Conservation (phyloP, 1,140 invertebrate genomes). For the Lucilia sericata region DNA sequence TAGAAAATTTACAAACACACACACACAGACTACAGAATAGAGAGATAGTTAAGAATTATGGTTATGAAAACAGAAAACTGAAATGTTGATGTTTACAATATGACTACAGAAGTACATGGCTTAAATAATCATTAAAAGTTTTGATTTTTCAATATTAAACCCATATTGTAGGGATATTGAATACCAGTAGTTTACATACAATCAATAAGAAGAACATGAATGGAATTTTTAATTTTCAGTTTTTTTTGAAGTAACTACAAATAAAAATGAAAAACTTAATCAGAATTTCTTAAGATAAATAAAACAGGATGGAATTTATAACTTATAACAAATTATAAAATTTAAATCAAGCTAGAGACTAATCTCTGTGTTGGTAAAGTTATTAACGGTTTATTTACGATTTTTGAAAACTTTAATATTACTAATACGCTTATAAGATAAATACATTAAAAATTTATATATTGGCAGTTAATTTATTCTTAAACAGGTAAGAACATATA, state of each 20-base stretch:
- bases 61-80: not conserved
- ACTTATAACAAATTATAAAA: not conserved
- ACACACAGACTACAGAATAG: not conserved
- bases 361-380: too few relatives aligned
- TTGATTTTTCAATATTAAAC: constrained; percentile 20
- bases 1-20: not conserved
- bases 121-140: constrained; percentile 19
- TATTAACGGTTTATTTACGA: too few relatives aligned
- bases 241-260: not conserved
- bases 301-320: not conserved
- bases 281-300: not conserved
- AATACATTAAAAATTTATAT: too few relatives aligned
- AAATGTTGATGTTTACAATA: constrained; percentile 18
- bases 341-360: too few relatives aligned
- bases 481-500: too few relatives aligned
- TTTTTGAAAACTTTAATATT: too few relatives aligned
- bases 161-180: not conserved
- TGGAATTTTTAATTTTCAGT: not conserved
- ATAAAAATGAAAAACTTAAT: not conserved
- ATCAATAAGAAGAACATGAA: constrained; percentile 12
- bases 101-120: not conserved
- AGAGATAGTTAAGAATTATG: constrained; percentile 20
- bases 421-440: too few relatives aligned
- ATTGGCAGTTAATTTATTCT: too few relatives aligned
- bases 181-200: not conserved